A percentile compares a stretch with the other conserved stretches of the same genome.
phyloP scores from a whole-genome alignment of 2,113 vertebrate genomes.

The Turnix velox region DNA sequence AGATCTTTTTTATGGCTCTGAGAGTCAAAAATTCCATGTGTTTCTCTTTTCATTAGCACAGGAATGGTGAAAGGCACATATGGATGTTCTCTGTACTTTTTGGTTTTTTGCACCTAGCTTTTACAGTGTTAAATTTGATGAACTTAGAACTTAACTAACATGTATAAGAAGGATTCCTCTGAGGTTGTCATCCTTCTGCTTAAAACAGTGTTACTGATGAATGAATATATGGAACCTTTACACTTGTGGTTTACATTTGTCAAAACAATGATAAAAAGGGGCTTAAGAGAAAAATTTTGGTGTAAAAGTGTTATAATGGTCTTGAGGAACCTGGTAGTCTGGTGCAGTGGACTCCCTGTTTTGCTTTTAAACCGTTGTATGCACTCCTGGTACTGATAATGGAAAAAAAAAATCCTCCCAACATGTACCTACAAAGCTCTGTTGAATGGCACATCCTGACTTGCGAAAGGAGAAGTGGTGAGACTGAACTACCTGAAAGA shows the following conservation, averaged over 20 bases:
- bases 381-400: neutral
- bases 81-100: neutral
- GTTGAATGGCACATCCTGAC: conserved; percentile 76
- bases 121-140: neutral
- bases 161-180: neutral
- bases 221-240: neutral
- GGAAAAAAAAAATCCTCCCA: neutral
- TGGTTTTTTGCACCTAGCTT: neutral
- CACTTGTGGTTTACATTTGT: neutral
- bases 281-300: neutral
- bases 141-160: neutral
- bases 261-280: neutral
- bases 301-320: neutral
- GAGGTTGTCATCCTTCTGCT: neutral
- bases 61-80: neutral
- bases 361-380: neutral
- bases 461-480: conserved; percentile 68
- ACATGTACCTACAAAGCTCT: conserved; percentile 69
- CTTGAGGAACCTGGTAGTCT: neutral
- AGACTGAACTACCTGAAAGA: conserved; percentile 67
- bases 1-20: neutral
- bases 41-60: neutral
- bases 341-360: neutral
- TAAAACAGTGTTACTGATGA: neutral
- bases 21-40: neutral